Percentiles rank a stretch among this genome's conserved stretches.
These are phyloP conservation scores for Amiota minor DNA, from an alignment of 2,888 invertebrate genomes.

Conservation along the genomic window DNA sequence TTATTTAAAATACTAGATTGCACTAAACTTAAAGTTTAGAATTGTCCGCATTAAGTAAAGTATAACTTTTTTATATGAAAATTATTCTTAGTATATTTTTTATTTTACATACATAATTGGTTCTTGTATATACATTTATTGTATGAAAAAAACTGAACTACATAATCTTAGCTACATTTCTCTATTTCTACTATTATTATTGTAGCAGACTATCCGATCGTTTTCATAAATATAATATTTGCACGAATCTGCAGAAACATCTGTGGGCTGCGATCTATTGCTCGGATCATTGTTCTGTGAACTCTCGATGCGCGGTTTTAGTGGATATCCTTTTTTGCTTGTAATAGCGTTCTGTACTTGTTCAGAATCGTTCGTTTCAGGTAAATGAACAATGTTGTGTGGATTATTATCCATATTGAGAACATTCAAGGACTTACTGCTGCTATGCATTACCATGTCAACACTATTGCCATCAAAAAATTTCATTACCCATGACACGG, in stretches of 20 bases:
- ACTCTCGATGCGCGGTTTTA: background rate
- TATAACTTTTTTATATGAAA: no score
- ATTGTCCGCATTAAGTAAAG: no score
- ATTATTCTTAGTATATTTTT: no score
- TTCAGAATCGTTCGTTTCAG: conserved; percentile 42
- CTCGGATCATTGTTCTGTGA: background rate
- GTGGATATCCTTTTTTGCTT: background rate
- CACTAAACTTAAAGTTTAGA: no score
- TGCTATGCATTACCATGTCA: conserved; percentile 40
- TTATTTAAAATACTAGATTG: no score
- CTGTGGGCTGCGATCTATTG: background rate
- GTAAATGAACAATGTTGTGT: background rate
- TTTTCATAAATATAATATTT: conserved; percentile 4
- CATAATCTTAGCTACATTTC: background rate
- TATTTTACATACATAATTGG: no score
- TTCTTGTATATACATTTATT: no score
- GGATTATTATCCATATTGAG: conserved; percentile 49
- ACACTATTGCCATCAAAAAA: conserved; percentile 46
- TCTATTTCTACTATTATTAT: background rate
- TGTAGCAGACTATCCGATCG: background rate
- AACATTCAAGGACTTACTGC: conserved; percentile 42
- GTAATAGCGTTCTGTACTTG: conserved; percentile 37
- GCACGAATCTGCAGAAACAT: background rate
- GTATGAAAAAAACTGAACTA: no score
- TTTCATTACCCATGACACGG: conserved; percentile 84